Evolutionary conservation across 1,140 invertebrate genomes (phyloP).

Genomic region (Potamilus streckersoni): DNA sequence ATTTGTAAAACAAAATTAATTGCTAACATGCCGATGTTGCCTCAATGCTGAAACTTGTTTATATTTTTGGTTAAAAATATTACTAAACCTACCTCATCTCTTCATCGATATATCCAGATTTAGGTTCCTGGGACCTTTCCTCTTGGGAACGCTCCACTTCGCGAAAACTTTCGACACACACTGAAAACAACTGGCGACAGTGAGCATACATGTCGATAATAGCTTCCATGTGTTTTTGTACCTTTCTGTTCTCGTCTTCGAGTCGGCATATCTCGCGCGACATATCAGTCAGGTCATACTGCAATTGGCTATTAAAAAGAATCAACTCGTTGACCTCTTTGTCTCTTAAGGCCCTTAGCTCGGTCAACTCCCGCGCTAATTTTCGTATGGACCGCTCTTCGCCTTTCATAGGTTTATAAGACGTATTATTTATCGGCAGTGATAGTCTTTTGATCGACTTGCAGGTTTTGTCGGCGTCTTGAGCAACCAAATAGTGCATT

Average conservation of each 20-base stretch:
- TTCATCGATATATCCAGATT: too few species aligned
- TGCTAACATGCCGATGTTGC: too few species aligned
- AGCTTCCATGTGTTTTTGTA: constrained; percentile 17
- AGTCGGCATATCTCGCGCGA: constrained; percentile 31
- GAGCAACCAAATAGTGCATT: constrained; percentile 9
- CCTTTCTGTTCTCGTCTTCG: constrained; percentile 24
- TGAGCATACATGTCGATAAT: constrained; percentile 24
- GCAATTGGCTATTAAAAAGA: constrained; percentile 25
- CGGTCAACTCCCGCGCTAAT: constrained; percentile 19
- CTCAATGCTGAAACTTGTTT: too few species aligned
- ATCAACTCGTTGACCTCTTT: constrained; percentile 27
- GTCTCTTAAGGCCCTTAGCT: constrained; percentile 26
- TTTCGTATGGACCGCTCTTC: constrained; percentile 23
- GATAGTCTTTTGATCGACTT: constrained; percentile 15
- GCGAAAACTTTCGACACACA: constrained; percentile 30
- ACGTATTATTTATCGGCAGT: constrained; percentile 15
- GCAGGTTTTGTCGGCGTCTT: background rate
- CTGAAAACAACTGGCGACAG: constrained; percentile 29
- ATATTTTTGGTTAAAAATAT: too few species aligned
- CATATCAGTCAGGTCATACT: constrained; percentile 29
- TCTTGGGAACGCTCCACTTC: constrained; percentile 18
- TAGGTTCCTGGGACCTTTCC: too few species aligned
- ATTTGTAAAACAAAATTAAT: too few species aligned
- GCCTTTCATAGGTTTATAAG: constrained; percentile 26
- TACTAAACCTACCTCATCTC: too few species aligned